These are phyloP conservation scores for Theonella swinhoei DNA, from an alignment of 37 sponge, comb jelly and placozoan genomes.

Conservation along the genomic window DNA sequence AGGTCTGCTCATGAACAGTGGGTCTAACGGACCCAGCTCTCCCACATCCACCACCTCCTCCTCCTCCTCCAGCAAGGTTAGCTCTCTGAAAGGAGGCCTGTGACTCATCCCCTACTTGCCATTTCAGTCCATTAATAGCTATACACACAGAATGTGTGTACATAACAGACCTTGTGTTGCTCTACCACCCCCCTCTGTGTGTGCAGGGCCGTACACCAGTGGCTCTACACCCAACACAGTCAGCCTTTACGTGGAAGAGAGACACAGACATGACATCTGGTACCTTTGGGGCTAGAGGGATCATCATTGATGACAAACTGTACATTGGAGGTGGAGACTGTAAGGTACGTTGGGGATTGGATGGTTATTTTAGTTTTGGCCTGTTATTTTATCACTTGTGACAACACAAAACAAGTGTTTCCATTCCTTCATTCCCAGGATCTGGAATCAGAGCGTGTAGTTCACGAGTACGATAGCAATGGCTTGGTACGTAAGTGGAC, in stretches of 20 bases:
- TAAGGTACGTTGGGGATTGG: neutral
- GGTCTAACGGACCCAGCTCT: neutral
- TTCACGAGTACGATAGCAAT: conserved; percentile 54
- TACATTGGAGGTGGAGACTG: conserved; percentile 58
- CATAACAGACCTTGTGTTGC: too few species aligned
- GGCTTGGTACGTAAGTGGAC: conserved; percentile 63
- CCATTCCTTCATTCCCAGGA: neutral
- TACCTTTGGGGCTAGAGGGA: conserved; percentile 14
- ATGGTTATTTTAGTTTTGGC: neutral
- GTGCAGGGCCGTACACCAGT: neutral
- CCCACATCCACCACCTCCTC: neutral
- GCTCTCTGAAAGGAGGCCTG: too few species aligned
- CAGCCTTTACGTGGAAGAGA: conserved; percentile 46
- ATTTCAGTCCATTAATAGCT: too few species aligned
- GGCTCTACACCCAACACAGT: conserved; percentile 34
- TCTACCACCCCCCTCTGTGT: too few species aligned
- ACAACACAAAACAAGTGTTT: too few species aligned
- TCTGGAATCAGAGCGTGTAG: conserved; percentile 9
- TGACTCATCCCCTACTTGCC: too few species aligned
- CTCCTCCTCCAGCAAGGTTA: neutral
- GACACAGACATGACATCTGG: conserved; percentile 34
- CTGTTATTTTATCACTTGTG: neutral
- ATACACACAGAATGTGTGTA: too few species aligned
- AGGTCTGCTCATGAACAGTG: neutral
- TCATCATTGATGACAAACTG: conserved; percentile 47